These are phyloP conservation scores for Drosophila parthenogenetica DNA, from an alignment of 2,888 invertebrate genomes.

Conservation along the genomic window DNA sequence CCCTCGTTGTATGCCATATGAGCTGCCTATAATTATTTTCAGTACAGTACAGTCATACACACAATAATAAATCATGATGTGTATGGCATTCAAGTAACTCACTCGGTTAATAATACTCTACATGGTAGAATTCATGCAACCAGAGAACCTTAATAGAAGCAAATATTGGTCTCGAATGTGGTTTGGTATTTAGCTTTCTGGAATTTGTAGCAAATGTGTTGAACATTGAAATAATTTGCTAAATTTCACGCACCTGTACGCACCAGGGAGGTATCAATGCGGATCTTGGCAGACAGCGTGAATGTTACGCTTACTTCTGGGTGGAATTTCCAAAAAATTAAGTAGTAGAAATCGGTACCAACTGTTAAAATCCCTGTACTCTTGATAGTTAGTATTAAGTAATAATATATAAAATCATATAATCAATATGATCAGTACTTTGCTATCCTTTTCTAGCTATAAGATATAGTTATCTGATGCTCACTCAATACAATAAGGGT, in stretches of 20 bases:
- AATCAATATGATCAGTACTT: too few species aligned
- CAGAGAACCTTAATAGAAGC: neutral
- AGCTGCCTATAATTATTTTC: slow-evolving; percentile 11
- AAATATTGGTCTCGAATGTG: slow-evolving; percentile 8
- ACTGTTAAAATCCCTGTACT: too few species aligned
- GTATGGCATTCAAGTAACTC: slow-evolving; percentile 5
- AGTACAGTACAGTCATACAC: slow-evolving; percentile 28
- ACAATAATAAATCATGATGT: slow-evolving; percentile 23
- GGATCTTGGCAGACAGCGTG: slow-evolving; percentile 32
- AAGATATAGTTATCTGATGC: too few species aligned
- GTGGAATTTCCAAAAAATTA: slow-evolving; percentile 47
- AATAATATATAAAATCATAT: too few species aligned
- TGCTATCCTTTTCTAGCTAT: too few species aligned
- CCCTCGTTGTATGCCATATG: slow-evolving; percentile 5
- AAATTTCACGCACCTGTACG: slow-evolving; percentile 39
- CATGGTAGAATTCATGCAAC: slow-evolving; percentile 9
- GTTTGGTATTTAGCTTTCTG: neutral
- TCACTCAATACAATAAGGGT: too few species aligned
- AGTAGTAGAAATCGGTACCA: too few species aligned
- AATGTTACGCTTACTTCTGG: slow-evolving; percentile 27
- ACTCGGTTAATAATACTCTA: slow-evolving; percentile 1
- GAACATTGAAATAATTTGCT: slow-evolving; percentile 21
- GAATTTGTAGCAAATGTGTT: slow-evolving; percentile 17
- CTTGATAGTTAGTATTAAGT: too few species aligned
- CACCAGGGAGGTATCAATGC: slow-evolving; percentile 2